Evolutionary conservation across 2,888 invertebrate species (phyloP).

Genomic region (Nemotelus pantherinus): DNA sequence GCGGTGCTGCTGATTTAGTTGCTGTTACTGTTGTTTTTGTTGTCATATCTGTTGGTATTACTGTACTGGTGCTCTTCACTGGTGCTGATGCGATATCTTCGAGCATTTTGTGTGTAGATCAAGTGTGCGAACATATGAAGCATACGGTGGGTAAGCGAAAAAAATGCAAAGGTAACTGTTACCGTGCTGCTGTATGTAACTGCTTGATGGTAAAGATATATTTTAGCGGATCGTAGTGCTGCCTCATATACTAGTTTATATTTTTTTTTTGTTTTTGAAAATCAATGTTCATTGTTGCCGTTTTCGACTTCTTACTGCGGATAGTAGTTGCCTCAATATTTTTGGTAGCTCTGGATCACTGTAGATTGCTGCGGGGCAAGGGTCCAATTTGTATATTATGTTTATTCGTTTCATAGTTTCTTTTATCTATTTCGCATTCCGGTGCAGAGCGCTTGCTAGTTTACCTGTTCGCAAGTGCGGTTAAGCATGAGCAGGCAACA

Average conservation of each 20-base stretch:
- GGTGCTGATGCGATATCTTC: no score
- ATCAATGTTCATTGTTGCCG: background rate
- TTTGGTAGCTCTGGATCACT: background rate
- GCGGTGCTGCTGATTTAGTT: background rate
- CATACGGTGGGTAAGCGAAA: conserved; percentile 1
- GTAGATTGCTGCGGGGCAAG: background rate
- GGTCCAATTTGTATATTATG: conserved; percentile 15
- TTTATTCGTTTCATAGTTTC: background rate
- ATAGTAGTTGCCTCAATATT: no score
- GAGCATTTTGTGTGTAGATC: no score
- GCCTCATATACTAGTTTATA: background rate
- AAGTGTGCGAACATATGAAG: conserved; percentile 33
- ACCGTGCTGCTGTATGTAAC: conserved; percentile 9
- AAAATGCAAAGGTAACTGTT: conserved; percentile 35
- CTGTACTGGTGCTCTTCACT: no score
- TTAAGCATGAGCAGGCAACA: background rate
- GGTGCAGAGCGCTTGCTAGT: background rate
- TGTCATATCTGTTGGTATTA: no score
- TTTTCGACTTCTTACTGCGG: no score
- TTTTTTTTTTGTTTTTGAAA: background rate
- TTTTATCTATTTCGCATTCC: no score
- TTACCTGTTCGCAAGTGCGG: conserved; percentile 26
- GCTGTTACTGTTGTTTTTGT: background rate
- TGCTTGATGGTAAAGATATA: background rate
- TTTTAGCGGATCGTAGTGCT: conserved; percentile 28